A percentile compares a stretch with the other conserved stretches of the same genome.
These are phyloP conservation scores for Mesochorus sp. DNA, from an alignment of 2,888 invertebrate species.

Conservation along the genomic window DNA sequence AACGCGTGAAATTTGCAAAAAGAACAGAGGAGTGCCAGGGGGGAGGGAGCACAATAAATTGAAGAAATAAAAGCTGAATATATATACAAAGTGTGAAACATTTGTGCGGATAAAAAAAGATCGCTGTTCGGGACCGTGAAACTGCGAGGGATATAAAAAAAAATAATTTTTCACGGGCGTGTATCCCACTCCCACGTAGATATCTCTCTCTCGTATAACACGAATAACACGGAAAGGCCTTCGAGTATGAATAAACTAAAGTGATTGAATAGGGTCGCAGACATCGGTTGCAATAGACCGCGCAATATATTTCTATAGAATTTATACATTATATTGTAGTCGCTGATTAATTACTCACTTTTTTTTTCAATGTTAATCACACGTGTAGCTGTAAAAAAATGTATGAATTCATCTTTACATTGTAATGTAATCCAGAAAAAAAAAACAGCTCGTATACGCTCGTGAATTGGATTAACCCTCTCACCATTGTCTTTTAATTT, in stretches of 20 bases:
- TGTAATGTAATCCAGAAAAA: slow-evolving; percentile 9
- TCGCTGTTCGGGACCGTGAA: not conserved
- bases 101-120: not conserved
- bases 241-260: slow-evolving; percentile 67
- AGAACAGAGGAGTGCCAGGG: not conserved
- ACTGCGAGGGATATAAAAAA: too few relatives aligned
- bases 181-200: slow-evolving; percentile 39
- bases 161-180: slow-evolving; percentile 18
- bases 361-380: not conserved
- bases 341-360: slow-evolving; percentile 45
- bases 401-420: slow-evolving; percentile 27
- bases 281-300: slow-evolving; percentile 32
- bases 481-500: slow-evolving; percentile 48
- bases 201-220: slow-evolving; percentile 2
- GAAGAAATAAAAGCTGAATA: not conserved
- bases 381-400: slow-evolving; percentile 26
- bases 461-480: slow-evolving; percentile 44
- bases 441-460: slow-evolving; percentile 34
- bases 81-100: not conserved
- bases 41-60: not conserved
- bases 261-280: slow-evolving; percentile 66
- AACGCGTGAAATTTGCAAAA: too few relatives aligned
- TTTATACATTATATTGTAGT: not conserved
- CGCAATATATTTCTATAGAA: slow-evolving; percentile 31
- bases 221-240: slow-evolving; percentile 53